phyloP scores from a whole-genome alignment of 2,797 vertebrate species.

The Semaprochilodus insignis region DNA sequence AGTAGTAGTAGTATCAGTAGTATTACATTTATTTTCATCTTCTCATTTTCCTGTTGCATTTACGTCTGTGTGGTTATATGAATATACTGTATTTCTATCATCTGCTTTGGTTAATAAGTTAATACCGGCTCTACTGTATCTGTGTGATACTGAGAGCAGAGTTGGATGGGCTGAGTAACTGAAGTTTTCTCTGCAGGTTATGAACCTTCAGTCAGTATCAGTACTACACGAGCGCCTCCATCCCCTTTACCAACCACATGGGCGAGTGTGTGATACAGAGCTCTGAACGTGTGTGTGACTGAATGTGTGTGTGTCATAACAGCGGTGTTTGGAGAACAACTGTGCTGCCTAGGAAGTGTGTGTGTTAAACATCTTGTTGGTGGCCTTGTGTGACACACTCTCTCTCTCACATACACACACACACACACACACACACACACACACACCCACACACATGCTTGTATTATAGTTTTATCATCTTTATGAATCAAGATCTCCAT shows the following conservation, averaged over 20 bases:
- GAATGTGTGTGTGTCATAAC: conserved; percentile 3
- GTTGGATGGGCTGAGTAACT: no score
- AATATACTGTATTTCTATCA: no score
- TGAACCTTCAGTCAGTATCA: conserved; percentile 22
- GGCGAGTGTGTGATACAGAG: conserved; percentile 4
- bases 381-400: conserved; percentile 40
- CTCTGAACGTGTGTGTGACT: conserved; percentile 5
- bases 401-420: neutral
- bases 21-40: no score
- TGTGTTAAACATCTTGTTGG: conserved; percentile 8
- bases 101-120: no score
- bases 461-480: conserved; percentile 47
- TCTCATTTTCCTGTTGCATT: no score
- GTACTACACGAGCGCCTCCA: neutral
- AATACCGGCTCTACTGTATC: no score
- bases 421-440: neutral
- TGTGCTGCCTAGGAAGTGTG: neutral
- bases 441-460: neutral
- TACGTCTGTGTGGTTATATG: no score
- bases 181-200: neutral
- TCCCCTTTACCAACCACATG: conserved; percentile 28
- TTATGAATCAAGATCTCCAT: conserved; percentile 50
- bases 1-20: no score
- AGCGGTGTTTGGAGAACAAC: conserved; percentile 13
- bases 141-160: no score